These are phyloP conservation scores for Pomatorhinus ruficollis DNA, from an alignment of 2,113 vertebrate genomes.

Conservation along the genomic window DNA sequence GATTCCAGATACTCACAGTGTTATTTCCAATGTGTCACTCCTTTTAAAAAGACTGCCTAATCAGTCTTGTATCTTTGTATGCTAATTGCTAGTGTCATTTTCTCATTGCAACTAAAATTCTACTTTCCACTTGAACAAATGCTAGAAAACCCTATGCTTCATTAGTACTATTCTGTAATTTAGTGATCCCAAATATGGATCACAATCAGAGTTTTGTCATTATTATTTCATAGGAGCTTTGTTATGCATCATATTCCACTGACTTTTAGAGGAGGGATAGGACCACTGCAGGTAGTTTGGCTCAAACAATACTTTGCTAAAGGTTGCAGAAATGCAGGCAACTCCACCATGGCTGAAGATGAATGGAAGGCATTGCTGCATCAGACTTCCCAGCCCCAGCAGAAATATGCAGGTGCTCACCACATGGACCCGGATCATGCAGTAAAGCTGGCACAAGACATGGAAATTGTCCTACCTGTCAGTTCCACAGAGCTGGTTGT, in stretches of 20 bases:
- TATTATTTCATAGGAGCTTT: background rate
- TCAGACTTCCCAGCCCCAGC: background rate
- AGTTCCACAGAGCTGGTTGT: background rate
- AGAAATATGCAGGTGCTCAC: background rate
- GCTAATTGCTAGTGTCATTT: background rate
- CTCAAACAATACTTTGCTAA: background rate
- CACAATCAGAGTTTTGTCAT: background rate
- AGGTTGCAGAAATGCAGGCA: background rate
- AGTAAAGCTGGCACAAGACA: background rate
- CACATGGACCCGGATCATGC: background rate
- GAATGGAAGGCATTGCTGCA: background rate
- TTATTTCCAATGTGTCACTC: background rate
- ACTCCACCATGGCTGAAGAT: background rate
- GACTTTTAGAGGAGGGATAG: background rate
- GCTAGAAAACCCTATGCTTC: background rate
- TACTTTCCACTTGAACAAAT: background rate
- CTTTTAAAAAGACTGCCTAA: background rate
- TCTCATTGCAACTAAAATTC: background rate
- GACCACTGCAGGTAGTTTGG: background rate
- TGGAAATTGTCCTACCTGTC: background rate
- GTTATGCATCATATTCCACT: background rate
- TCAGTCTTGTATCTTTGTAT: background rate
- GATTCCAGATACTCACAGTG: background rate
- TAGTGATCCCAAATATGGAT: background rate
- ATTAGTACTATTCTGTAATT: background rate